These are phyloP conservation scores for Amazona guildingii DNA, from an alignment of 2,113 vertebrate genomes.

Conservation along the genomic window DNA sequence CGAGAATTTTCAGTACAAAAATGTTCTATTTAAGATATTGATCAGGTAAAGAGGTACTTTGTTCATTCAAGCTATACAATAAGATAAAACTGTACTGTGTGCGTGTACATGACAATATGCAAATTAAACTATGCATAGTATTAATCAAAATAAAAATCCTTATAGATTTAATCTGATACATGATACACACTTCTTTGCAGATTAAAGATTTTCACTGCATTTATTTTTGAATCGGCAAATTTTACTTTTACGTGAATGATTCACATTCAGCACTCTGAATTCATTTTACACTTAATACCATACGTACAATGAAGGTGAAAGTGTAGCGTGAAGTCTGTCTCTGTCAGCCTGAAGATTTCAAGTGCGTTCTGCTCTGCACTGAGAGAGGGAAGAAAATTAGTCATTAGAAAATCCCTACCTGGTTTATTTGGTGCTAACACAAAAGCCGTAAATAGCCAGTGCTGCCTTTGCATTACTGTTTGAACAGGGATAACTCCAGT, in stretches of 20 bases:
- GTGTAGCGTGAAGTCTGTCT: neutral
- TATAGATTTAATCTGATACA: neutral
- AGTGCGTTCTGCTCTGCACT: neutral
- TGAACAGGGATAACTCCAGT: neutral
- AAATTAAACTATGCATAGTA: neutral
- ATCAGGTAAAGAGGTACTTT: neutral
- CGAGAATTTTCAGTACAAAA: neutral
- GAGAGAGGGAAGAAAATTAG: neutral
- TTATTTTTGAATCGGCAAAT: neutral
- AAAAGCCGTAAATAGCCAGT: neutral
- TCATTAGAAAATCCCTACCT: neutral
- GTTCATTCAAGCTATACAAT: neutral
- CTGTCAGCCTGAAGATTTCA: neutral
- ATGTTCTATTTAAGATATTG: neutral
- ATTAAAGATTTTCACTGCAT: neutral
- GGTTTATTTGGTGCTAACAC: neutral
- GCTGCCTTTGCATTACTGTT: neutral
- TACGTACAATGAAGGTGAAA: neutral
- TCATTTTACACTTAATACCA: neutral
- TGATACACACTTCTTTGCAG: accelerated
- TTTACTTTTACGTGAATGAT: neutral
- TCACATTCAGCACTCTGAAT: neutral
- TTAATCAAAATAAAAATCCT: neutral
- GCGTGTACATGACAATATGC: neutral
- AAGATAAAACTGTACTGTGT: neutral